Conservation (phyloP, 1,140 invertebrate species). For the Maniola jurtina region DNA sequence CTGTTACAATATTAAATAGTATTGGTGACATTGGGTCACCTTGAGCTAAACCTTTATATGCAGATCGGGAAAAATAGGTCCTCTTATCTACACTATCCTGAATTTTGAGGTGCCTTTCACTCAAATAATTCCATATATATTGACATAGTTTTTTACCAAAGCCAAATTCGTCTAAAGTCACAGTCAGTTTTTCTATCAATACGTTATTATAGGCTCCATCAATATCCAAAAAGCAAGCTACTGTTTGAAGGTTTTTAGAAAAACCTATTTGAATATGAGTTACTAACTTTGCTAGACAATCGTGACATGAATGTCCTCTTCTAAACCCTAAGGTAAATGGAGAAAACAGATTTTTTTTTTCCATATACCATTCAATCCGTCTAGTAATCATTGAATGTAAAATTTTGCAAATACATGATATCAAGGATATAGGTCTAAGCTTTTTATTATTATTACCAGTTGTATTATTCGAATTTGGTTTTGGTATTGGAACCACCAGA, state of each 20-base stretch:
- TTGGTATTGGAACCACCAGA: slow-evolving; percentile 19
- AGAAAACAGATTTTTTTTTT: slow-evolving; percentile 37
- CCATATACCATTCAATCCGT: slow-evolving; percentile 38
- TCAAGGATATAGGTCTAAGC: slow-evolving; percentile 41
- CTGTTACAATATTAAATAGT: slow-evolving; percentile 39
- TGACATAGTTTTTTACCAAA: slow-evolving; percentile 26
- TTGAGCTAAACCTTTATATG: slow-evolving; percentile 37
- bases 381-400: slow-evolving; percentile 39
- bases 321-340: slow-evolving; percentile 36
- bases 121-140: slow-evolving; percentile 38
- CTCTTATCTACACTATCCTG: background rate
- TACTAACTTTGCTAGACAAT: slow-evolving; percentile 28
- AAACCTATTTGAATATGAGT: slow-evolving; percentile 39
- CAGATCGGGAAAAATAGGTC: slow-evolving; percentile 14
- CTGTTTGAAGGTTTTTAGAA: slow-evolving; percentile 33
- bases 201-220: slow-evolving; percentile 43
- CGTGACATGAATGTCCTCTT: slow-evolving; percentile 33
- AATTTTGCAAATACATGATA: slow-evolving; percentile 41
- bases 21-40: slow-evolving; percentile 40
- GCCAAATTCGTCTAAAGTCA: slow-evolving; percentile 30
- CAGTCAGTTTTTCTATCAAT: slow-evolving; percentile 19
- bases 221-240: slow-evolving; percentile 40
- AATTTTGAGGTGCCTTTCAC: slow-evolving; percentile 34
- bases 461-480: slow-evolving; percentile 6
- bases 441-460: background rate